Percentiles rank a stretch among this genome's conserved stretches.
These are phyloP conservation scores for Lophura nycthemera DNA, from an alignment of 2,113 vertebrate species.

Conservation along the genomic window DNA sequence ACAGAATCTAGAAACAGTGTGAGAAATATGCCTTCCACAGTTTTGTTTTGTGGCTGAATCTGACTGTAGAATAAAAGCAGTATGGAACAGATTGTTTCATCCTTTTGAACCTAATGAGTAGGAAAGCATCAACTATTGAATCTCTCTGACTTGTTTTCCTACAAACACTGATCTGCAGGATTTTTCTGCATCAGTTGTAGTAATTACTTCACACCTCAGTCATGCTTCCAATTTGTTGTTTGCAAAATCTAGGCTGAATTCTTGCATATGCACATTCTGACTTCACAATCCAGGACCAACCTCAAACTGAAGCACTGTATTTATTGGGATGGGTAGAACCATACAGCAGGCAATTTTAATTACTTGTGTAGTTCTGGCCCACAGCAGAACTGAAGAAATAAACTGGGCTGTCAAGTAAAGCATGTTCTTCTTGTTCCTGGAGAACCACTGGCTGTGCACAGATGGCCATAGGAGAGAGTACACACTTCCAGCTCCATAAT, in stretches of 20 bases:
- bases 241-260: neutral
- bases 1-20: neutral
- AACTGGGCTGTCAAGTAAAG: neutral
- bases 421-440: neutral
- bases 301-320: neutral
- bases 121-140: neutral
- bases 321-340: rapidly evolving
- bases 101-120: neutral
- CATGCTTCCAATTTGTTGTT: neutral
- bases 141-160: too few relatives aligned
- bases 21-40: neutral
- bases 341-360: neutral
- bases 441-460: neutral
- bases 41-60: neutral
- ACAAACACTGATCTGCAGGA: neutral
- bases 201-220: neutral
- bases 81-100: neutral
- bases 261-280: neutral
- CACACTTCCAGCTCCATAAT: neutral
- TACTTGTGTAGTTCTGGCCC: neutral
- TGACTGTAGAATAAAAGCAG: neutral
- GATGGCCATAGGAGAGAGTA: neutral
- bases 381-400: neutral
- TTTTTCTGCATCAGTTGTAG: neutral
- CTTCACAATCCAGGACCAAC: neutral